phyloP scores from a whole-genome alignment of 2,888 invertebrate species.

The Phasia obesa region DNA sequence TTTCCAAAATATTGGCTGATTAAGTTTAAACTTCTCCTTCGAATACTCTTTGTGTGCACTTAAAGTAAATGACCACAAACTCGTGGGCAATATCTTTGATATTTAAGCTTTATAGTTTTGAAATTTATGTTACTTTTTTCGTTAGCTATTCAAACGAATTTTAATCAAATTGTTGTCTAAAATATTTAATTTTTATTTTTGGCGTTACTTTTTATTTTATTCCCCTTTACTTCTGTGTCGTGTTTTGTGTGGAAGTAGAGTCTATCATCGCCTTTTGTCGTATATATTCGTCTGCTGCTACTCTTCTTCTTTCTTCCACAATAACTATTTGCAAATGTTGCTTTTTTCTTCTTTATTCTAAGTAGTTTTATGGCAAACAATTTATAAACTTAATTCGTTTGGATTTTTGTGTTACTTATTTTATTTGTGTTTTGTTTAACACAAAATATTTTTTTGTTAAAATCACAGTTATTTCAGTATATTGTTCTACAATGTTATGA shows the following conservation, averaged over 20 bases:
- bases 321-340: conserved; percentile 68
- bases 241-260: conserved; percentile 29
- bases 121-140: conserved; percentile 51
- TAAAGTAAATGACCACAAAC: conserved; percentile 45
- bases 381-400: conserved; percentile 32
- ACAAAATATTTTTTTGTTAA: conserved; percentile 73
- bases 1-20: conserved; percentile 40
- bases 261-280: conserved; percentile 64
- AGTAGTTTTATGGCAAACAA: conserved; percentile 61
- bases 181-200: conserved; percentile 65
- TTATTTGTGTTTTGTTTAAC: conserved; percentile 68
- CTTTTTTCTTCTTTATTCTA: conserved; percentile 46
- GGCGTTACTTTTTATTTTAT: conserved; percentile 70
- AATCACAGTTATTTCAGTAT: conserved; percentile 78
- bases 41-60: conserved; percentile 30
- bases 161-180: conserved; percentile 55
- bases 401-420: conserved; percentile 36
- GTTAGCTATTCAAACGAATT: conserved; percentile 64
- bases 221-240: conserved; percentile 68
- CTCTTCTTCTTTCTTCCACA: conserved; percentile 49
- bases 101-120: conserved; percentile 26
- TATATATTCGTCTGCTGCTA: conserved; percentile 63
- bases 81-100: neutral
- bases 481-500: conserved; percentile 72
- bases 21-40: conserved; percentile 11